Evolutionary conservation across 2,113 vertebrate genomes (phyloP).

Genomic region (Platycercus adscitus): DNA sequence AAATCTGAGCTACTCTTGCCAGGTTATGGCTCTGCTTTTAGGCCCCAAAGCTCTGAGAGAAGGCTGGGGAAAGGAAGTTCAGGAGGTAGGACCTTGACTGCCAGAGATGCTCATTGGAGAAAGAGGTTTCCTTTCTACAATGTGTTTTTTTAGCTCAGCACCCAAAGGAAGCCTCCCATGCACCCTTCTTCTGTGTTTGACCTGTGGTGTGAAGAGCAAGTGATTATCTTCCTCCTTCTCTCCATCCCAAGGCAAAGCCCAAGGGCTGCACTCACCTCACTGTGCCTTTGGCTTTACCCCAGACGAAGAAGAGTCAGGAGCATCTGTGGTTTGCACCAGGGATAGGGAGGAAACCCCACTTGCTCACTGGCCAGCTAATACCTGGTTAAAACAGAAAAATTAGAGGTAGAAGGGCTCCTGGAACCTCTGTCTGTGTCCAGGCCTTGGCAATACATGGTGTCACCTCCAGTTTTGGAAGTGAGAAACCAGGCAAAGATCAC

Average conservation of each 20-base stretch:
- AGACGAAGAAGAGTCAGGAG: background rate
- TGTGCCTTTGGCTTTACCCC: background rate
- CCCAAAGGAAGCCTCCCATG: background rate
- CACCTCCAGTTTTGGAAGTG: background rate
- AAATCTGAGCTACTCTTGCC: background rate
- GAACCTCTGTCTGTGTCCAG: background rate
- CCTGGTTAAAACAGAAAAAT: background rate
- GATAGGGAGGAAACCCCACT: background rate
- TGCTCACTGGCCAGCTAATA: background rate
- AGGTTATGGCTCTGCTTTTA: background rate
- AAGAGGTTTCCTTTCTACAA: background rate
- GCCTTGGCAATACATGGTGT: background rate
- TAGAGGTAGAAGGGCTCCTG: background rate
- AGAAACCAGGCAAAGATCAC: background rate
- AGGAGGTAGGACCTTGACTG: background rate
- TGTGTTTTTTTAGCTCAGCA: background rate
- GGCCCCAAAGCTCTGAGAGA: background rate
- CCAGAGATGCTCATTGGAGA: background rate
- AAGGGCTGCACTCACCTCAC: rapidly evolving
- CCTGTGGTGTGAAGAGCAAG: background rate
- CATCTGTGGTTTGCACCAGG: background rate
- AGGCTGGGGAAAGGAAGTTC: background rate
- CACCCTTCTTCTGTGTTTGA: background rate
- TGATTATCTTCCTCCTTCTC: background rate
- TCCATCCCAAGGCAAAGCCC: background rate